These are phyloP conservation scores for Drosophila borealis DNA, from an alignment of 2,888 invertebrate genomes.

Conservation along the genomic window DNA sequence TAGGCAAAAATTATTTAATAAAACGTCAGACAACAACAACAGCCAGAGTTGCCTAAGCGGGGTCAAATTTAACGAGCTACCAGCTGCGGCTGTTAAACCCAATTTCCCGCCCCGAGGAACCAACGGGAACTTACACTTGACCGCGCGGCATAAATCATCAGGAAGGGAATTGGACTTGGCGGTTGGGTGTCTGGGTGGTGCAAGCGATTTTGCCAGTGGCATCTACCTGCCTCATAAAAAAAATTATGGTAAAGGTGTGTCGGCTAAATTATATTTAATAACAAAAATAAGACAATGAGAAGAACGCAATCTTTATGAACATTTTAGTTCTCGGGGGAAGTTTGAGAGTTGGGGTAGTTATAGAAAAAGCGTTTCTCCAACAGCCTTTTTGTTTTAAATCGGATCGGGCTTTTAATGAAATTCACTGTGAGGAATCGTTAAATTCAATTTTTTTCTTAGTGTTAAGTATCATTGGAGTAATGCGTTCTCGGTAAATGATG, in stretches of 20 bases:
- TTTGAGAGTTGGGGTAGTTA: not conserved
- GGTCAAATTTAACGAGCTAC: constrained; percentile 75
- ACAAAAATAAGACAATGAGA: constrained; percentile 74
- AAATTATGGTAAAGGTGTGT: constrained; percentile 62
- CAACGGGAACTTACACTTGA: constrained; percentile 76
- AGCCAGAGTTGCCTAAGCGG: constrained; percentile 41
- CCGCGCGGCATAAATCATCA: constrained; percentile 75
- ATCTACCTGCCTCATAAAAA: constrained; percentile 64
- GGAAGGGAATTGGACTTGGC: constrained; percentile 30
- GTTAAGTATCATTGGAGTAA: too few species aligned
- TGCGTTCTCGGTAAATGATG: too few species aligned
- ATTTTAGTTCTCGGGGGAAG: constrained; percentile 2
- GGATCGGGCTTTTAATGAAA: not conserved
- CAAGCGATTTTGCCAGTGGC: constrained; percentile 35
- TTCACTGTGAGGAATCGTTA: not conserved
- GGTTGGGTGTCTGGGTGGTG: constrained; percentile 12
- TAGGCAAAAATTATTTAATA: constrained; percentile 70
- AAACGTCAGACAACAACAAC: constrained; percentile 53
- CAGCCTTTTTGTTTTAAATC: not conserved
- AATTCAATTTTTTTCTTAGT: too few species aligned
- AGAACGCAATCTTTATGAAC: constrained; percentile 29
- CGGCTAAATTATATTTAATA: constrained; percentile 71
- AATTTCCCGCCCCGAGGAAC: constrained; percentile 70
- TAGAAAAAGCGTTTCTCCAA: not conserved
- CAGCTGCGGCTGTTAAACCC: constrained; percentile 71